Evolutionary conservation across 1,140 invertebrate genomes (phyloP).

Genomic region (Maniola jurtina): DNA sequence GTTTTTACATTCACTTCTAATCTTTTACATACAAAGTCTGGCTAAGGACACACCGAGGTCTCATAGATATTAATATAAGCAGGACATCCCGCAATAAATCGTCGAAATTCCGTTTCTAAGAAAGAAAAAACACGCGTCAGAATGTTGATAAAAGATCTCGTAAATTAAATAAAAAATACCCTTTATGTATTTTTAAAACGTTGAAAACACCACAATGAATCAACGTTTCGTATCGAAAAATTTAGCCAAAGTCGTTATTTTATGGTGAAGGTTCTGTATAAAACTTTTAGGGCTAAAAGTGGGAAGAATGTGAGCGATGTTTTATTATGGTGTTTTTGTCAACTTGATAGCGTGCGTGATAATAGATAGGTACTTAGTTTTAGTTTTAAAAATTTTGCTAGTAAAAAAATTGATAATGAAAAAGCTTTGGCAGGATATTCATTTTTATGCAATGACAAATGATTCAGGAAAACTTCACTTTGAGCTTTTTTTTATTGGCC

Average conservation of each 20-base stretch:
- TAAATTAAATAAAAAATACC: slow-evolving; percentile 33
- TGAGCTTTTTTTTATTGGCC: too few species aligned
- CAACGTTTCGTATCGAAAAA: slow-evolving; percentile 37
- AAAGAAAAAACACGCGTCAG: slow-evolving; percentile 31
- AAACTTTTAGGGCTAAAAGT: background rate
- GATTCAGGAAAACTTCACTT: too few species aligned
- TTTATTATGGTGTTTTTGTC: background rate
- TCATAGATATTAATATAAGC: slow-evolving; percentile 24
- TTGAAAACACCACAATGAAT: slow-evolving; percentile 36
- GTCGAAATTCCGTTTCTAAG: slow-evolving; percentile 53
- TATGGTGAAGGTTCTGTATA: background rate
- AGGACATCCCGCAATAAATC: slow-evolving; percentile 45
- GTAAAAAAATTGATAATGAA: too few species aligned
- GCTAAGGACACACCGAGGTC: background rate
- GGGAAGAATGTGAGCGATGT: background rate
- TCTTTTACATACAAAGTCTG: background rate
- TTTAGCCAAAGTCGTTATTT: slow-evolving; percentile 4
- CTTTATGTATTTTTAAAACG: slow-evolving; percentile 42
- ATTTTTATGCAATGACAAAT: too few species aligned
- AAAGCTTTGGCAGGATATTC: too few species aligned
- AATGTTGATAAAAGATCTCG: slow-evolving; percentile 29
- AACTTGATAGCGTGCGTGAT: background rate
- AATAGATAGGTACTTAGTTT: too few species aligned
- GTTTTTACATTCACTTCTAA: slow-evolving; percentile 1
- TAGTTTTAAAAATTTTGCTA: too few species aligned